phyloP scores from a whole-genome alignment of 2,888 invertebrate species.

The Orchesellides sinensis region DNA sequence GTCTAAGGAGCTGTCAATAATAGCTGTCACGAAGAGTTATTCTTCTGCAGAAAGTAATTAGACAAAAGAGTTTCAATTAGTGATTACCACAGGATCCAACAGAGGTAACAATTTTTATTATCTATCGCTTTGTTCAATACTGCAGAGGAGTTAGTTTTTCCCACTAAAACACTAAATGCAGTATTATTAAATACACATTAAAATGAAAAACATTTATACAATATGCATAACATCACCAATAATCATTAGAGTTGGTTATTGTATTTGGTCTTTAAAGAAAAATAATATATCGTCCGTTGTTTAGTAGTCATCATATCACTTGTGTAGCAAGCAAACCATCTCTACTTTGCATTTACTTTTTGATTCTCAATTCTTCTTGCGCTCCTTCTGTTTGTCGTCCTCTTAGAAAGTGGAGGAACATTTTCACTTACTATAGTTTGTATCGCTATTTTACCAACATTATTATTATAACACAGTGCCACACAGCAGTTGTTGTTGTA shows the following conservation, averaged over 20 bases:
- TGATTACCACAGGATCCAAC: neutral
- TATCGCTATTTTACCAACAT: slow-evolving; percentile 26
- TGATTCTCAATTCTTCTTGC: slow-evolving; percentile 23
- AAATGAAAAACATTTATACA: slow-evolving; percentile 37
- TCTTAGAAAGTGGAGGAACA: slow-evolving; percentile 66
- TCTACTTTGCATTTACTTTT: slow-evolving; percentile 7
- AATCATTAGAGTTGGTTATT: slow-evolving; percentile 17
- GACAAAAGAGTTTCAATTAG: neutral
- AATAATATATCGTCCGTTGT: slow-evolving; percentile 25
- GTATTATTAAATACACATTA: slow-evolving; percentile 36
- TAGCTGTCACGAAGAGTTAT: neutral
- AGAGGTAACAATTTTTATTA: slow-evolving; percentile 3
- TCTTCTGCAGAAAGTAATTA: slow-evolving; percentile 26
- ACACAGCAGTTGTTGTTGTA: slow-evolving; percentile 25
- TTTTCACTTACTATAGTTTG: slow-evolving; percentile 60
- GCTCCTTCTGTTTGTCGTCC: slow-evolving; percentile 36
- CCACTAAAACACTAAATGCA: slow-evolving; percentile 20
- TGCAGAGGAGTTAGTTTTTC: slow-evolving; percentile 18
- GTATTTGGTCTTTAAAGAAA: neutral
- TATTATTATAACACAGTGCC: slow-evolving; percentile 40
- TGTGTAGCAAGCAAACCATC: slow-evolving; percentile 27
- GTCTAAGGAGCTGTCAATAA: slow-evolving; percentile 23
- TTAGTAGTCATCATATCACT: slow-evolving; percentile 22
- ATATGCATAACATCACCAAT: slow-evolving; percentile 46
- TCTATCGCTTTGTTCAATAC: neutral